Percentiles rank a stretch among this genome's conserved stretches.
phyloP scores from a whole-genome alignment of 2,888 invertebrate species.

The Dusona sp. region DNA sequence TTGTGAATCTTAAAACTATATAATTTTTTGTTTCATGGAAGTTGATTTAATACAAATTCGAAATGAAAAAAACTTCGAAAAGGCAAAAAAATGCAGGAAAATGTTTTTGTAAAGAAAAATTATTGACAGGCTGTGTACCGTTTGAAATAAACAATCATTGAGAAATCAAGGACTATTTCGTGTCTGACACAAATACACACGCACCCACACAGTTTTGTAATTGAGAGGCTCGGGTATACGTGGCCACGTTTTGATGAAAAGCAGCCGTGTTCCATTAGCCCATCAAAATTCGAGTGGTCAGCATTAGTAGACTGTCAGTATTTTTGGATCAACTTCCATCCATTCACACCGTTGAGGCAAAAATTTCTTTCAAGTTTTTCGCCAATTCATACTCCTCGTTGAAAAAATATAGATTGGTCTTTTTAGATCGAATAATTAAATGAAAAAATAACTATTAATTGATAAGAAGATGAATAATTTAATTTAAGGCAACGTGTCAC shows the following conservation, averaged over 20 bases:
- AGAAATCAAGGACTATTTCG: background rate
- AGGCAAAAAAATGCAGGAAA: background rate
- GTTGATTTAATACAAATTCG: background rate
- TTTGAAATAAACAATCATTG: too few relatives aligned
- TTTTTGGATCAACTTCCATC: constrained; percentile 11
- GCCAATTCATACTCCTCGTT: background rate
- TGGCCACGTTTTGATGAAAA: constrained; percentile 21
- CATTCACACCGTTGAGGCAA: background rate
- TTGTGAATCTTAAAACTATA: background rate
- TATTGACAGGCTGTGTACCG: background rate
- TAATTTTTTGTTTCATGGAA: background rate
- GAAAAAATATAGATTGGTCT: background rate
- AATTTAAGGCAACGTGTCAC: too few relatives aligned
- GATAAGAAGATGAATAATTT: background rate
- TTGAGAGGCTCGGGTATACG: background rate
- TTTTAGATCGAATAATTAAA: background rate
- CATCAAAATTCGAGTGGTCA: constrained; percentile 1
- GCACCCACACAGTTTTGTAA: background rate
- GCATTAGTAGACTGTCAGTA: constrained; percentile 13
- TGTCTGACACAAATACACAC: background rate
- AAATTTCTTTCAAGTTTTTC: background rate
- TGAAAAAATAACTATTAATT: background rate
- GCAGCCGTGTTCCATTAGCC: constrained; percentile 9
- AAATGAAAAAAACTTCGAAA: background rate
- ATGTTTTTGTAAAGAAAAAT: background rate